Base-by-base conservation (phyloP, 2,888 invertebrate species). In the Myathropa florea region DNA sequence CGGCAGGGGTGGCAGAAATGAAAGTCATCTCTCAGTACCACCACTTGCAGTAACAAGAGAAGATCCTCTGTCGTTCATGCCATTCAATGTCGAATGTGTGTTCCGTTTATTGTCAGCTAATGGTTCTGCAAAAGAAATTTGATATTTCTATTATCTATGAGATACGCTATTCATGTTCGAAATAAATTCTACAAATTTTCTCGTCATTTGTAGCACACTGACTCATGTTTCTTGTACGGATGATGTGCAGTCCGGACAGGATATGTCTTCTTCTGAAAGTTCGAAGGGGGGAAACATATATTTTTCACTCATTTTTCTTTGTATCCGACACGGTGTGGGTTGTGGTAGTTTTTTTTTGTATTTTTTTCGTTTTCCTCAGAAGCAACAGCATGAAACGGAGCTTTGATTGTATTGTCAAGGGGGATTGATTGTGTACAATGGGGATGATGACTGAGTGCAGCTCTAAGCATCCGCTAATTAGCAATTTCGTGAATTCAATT, bases 111-210 rank as follows among this genome's bases (percentile, higher is more conserved):
- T 86, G 86, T 86, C 86, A 86, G 86, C 83, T 86, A 83, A 82
- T 86, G 83, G 83, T 33, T 86, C 46, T 67, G 79, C 75, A 86
- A 82, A 86, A 86, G 86, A 86, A 79, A 86, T 83, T 86, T 83
- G 82, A 86, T 86, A 86, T 86, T 86, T 86, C 86, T 86, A 86
- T 86, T 86, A 86, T 86, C 82, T 82, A 86, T 65, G 60, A 86
- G 82, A 65, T 85, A 85, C 72, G 72, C 63, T 68, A 81, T 77
- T 85, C 77, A 81, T 81, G 81, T 77, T 77, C 67, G 68, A 81
- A 85, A 81, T 57, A 81, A 81, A 85, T 85, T 85, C 73, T 85
- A 77, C 64, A 85, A 81, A 85, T 81, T 81, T 85, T 73, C 53
- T 64, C 64, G 46, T 80, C 80, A 61, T 67, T 39, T 65, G 14